Base-by-base conservation (phyloP, 1,140 invertebrate species). In the Leguminivora glycinivorella region DNA sequence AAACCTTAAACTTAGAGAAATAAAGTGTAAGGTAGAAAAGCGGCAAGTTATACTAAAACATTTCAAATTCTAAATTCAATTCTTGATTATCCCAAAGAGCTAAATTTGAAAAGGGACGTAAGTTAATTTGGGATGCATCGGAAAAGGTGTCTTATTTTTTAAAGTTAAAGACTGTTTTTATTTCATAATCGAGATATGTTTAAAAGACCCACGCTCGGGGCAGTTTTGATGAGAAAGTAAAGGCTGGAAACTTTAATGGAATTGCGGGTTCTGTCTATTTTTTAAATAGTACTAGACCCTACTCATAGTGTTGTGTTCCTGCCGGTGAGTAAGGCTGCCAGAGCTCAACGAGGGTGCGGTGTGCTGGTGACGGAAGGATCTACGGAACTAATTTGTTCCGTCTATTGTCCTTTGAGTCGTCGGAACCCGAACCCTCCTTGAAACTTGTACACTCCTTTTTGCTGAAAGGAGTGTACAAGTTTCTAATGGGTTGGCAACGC, bases 71-170 rank as follows among this genome's bases (percentile, higher is more conserved):
- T 2, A 24, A 60, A 60, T 60, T 60, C 56, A 60, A 26, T 29
- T 60, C 56, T 60, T 60, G 25, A 60, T 60, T 60, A 60, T 60
- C 56, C 56, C 24, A 60, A 25, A 29, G 10, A 6, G 56, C n/a
- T 60, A 9, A 60, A 29, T 2, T 60, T n/a, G 47, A 9, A 29
- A 26, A 60, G 7, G 3, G 56, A 26, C 47, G 25, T 60, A 9
- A 29, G 24, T 19, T 4, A 9, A 14, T 2, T 26, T 14, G 1
- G 24, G 14, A 25, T 56, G 24, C 25, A 60, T 12, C 29, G n/a
- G 25, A 60, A 60, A 60, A 14, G 56, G 6, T 29, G 7, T 2
- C 14, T 19, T 60, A 26, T 9, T 10, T 29, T 9, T 14, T n/a
- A 9, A 0, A 0, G 12, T n/a, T 60, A 29, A 12, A 60, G 56